phyloP scores from a whole-genome alignment of 2,888 invertebrate genomes.

The Apamea crenata region DNA sequence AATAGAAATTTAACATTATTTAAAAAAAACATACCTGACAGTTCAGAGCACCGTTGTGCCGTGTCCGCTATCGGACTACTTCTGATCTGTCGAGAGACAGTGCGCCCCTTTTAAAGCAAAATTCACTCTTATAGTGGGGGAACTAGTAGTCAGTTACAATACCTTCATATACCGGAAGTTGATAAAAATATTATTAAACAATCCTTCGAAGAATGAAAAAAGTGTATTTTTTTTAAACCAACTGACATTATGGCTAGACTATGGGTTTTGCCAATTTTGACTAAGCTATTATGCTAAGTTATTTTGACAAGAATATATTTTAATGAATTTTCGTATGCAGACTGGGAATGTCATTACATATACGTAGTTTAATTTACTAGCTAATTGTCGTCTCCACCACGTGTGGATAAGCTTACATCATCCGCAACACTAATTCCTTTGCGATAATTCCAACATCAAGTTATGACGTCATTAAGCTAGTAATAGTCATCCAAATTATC shows the following conservation, averaged over 20 bases:
- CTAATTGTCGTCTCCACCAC: background rate
- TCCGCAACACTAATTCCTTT: conserved; percentile 32
- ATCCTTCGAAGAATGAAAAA: background rate
- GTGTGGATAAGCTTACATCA: background rate
- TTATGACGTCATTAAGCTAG: conserved; percentile 50
- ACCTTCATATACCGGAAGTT: too few species aligned
- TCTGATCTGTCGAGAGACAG: too few species aligned
- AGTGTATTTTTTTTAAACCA: background rate
- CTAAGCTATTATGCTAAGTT: background rate
- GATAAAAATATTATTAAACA: too few species aligned
- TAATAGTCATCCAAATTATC: conserved; percentile 47
- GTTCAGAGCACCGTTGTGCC: too few species aligned
- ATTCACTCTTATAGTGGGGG: too few species aligned
- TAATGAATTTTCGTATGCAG: background rate
- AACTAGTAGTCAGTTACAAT: too few species aligned
- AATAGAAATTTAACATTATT: too few species aligned
- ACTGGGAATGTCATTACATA: background rate
- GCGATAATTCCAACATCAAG: conserved; percentile 27
- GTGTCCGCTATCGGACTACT: too few species aligned
- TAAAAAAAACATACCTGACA: too few species aligned
- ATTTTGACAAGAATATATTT: background rate
- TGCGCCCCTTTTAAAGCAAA: too few species aligned
- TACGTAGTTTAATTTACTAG: background rate
- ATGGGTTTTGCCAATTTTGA: background rate
- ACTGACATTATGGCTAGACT: background rate